Base-by-base conservation (phyloP, 64 coral and sea anemone species). In the Montipora foliosa region DNA sequence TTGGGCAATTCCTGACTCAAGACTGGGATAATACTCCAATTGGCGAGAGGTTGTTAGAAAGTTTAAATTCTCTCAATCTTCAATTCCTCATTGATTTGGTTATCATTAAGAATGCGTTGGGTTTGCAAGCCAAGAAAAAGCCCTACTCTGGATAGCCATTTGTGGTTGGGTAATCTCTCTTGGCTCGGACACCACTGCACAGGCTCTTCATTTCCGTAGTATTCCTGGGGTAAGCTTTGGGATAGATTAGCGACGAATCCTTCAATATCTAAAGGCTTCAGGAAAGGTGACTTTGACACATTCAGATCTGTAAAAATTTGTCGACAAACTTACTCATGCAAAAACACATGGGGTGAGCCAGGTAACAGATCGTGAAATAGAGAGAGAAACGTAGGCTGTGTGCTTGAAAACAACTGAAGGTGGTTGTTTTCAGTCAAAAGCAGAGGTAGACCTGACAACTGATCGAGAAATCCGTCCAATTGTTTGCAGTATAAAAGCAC, bases 1-100 rank as follows among this genome's bases (percentile, higher is more conserved):
- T 37, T 37, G 37, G 37, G 37, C 37, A 37, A 37, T 37, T 37
- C 37, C 37, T 37, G 58, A 67, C 51, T 88, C 83, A 12, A 74
- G 25, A 25, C 83, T 24, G 91, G 91, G 8, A 93, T 75, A 72
- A 93, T 78, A 48, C 91, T 87, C 74, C 83, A 93, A n/a, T 59
- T 76, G 5, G 13, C 48, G 0, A 93, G 22, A 71, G 83, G 75
- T 79, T n/a, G 21, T 6, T 87, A 37, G 4, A 13, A 25, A 48
- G 8, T 12, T 49, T 87, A 12, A 3, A 71, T 59, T 4, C 64
- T 13, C 17, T 15, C 3, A 14, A 6, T 75, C 14, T 85, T 85
- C 1, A 0, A 6, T 6, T 70, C 8, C 3, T 85, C 82, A 12
- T 49, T 15, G 1, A 49, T 20, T 46, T 49, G 11, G 20, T 1